A percentile compares a stretch with the other conserved stretches of the same genome.
These are phyloP conservation scores for Bursaphelenchus mucronatus DNA, from an alignment of 1,140 invertebrate genomes.

Conservation along the genomic window DNA sequence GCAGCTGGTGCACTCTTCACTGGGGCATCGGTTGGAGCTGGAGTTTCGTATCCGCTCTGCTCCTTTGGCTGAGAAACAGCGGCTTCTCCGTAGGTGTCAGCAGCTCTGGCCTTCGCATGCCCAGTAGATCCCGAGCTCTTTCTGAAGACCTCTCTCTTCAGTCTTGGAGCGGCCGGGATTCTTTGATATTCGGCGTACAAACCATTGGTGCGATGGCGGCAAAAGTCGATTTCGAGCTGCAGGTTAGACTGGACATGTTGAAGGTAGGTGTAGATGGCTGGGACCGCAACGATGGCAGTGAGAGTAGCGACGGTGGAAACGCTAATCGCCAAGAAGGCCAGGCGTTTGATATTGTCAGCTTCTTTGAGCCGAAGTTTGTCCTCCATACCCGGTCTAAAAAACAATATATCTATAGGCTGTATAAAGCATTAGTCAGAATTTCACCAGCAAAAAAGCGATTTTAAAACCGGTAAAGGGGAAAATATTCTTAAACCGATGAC, in stretches of 20 bases:
- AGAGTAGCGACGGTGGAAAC: slow-evolving; percentile 28
- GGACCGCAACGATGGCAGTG: slow-evolving; percentile 32
- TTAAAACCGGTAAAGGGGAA: no score
- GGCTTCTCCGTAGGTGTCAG: not conserved
- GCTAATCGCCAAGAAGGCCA: slow-evolving; percentile 23
- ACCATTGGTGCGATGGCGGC: slow-evolving; percentile 20
- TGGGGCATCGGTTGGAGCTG: no score
- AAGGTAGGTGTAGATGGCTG: slow-evolving; percentile 39
- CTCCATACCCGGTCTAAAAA: slow-evolving; percentile 1
- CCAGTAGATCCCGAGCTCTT: slow-evolving; percentile 1
- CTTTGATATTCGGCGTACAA: slow-evolving; percentile 16
- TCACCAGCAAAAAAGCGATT: no score
- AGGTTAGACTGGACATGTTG: slow-evolving; percentile 40
- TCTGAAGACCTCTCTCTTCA: slow-evolving; percentile 7
- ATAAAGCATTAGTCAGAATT: no score
- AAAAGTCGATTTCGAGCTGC: slow-evolving; percentile 21
- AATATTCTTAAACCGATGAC: no score
- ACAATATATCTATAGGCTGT: no score
- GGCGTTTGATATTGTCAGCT: slow-evolving; percentile 22
- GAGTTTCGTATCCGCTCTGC: no score
- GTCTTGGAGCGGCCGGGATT: not conserved
- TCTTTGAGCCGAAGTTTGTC: slow-evolving; percentile 15
- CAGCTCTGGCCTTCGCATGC: not conserved
- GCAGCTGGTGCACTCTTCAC: no score
- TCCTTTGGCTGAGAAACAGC: no score